Conservation (phyloP, 2,888 invertebrate genomes). For the Papilio demoleus region DNA sequence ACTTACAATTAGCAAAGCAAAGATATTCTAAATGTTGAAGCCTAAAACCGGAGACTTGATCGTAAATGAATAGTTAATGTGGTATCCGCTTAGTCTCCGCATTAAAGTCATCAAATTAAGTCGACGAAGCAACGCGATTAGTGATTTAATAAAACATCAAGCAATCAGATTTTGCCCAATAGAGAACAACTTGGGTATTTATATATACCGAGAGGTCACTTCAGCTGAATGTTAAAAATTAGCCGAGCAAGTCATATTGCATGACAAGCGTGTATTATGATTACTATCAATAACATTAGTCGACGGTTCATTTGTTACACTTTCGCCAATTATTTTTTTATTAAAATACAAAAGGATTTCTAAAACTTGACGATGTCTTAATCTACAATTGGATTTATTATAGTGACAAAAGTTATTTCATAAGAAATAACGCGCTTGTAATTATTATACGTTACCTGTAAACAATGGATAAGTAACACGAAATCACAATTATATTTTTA, state of each 20-base stretch:
- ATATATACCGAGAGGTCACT: conserved; percentile 45
- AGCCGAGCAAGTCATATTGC: conserved; percentile 19
- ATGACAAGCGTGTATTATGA: conserved; percentile 31
- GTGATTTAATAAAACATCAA: conserved; percentile 55
- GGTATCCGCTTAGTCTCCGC: conserved; percentile 11
- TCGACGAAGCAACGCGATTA: conserved; percentile 45
- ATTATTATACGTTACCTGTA: conserved; percentile 23
- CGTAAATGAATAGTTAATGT: conserved; percentile 48
- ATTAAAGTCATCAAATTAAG: conserved; percentile 30
- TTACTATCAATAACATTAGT: conserved; percentile 27
- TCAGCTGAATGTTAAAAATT: conserved; percentile 33
- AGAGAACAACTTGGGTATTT: conserved; percentile 51
- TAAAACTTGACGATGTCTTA: neutral
- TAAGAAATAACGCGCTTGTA: conserved; percentile 22
- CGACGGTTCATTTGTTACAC: conserved; percentile 39
- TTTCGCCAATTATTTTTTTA: conserved; percentile 31
- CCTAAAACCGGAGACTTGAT: conserved; percentile 49
- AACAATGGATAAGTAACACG: conserved; percentile 34
- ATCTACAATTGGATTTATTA: conserved; percentile 6
- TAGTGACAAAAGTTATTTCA: conserved; percentile 34
- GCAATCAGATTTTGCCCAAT: conserved; percentile 54
- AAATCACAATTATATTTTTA: conserved; percentile 38
- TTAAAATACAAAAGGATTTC: conserved; percentile 7
- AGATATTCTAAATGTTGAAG: conserved; percentile 12
- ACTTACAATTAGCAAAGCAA: neutral